Conservation (phyloP, 2,797 vertebrate species). For the Choloepus didactylus region DNA sequence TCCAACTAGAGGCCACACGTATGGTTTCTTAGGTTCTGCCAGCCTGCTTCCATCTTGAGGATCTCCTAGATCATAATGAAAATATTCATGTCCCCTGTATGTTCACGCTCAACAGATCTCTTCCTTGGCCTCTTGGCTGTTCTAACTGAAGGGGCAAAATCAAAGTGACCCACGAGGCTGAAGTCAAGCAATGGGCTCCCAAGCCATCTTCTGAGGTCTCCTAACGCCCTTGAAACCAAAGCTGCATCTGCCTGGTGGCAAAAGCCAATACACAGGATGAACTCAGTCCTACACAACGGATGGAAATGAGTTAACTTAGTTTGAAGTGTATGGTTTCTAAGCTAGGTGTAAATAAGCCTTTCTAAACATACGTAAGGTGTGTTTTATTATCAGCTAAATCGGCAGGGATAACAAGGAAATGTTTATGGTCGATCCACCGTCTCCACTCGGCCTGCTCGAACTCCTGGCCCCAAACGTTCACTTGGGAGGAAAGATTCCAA, state of each 20-base stretch:
- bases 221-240: not conserved
- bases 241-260: not conserved
- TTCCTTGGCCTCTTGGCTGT: not conserved
- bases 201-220: not conserved
- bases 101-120: not conserved
- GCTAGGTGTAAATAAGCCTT: not conserved
- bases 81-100: not conserved
- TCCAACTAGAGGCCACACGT: not conserved
- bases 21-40: not conserved
- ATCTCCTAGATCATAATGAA: not conserved
- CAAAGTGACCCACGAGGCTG: not conserved
- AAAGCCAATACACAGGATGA: not conserved
- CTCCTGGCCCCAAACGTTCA: not conserved
- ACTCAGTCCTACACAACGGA: not conserved
- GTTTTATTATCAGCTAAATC: not conserved
- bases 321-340: not conserved
- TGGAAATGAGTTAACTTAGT: not conserved
- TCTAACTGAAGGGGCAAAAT: not conserved
- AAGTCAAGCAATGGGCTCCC: not conserved
- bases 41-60: not conserved
- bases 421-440: not conserved
- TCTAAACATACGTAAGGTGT: not conserved
- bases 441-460: fast-evolving
- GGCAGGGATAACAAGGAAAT: not conserved
- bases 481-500: not conserved